Evolutionary conservation across 2,888 invertebrate species (phyloP).

Genomic region (Ophioninae sp.): DNA sequence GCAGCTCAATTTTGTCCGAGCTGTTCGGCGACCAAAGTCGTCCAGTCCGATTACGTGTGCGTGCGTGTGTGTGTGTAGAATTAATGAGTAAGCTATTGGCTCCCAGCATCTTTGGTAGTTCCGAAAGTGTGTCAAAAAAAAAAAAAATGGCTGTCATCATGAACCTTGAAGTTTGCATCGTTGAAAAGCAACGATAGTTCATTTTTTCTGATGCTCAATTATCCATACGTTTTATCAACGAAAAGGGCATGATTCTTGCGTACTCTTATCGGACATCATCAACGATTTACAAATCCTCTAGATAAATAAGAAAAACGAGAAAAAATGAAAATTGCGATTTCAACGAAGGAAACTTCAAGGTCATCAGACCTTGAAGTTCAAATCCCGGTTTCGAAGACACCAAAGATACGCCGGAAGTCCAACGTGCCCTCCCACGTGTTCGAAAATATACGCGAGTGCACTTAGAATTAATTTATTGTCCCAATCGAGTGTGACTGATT

Average conservation of each 20-base stretch:
- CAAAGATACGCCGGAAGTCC: background rate
- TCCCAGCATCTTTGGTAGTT: background rate
- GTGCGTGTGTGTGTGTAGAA: background rate
- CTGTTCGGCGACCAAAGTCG: background rate
- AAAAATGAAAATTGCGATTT: no score
- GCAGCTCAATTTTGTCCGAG: no score
- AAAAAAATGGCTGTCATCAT: background rate
- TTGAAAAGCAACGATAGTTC: no score
- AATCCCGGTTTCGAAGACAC: background rate
- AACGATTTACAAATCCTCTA: no score
- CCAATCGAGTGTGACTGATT: conserved; percentile 42
- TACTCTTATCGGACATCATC: no score
- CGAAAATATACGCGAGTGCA: conserved; percentile 15
- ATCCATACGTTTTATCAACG: no score
- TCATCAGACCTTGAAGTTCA: no score
- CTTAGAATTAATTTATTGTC: conserved; percentile 57
- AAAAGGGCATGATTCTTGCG: no score
- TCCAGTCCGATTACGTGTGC: background rate
- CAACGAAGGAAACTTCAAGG: no score
- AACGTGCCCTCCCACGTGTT: background rate
- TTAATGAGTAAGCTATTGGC: background rate
- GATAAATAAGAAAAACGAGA: no score
- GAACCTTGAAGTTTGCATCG: no score
- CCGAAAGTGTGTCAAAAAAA: background rate
- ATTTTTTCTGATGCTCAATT: no score